Percentiles rank a stretch among this genome's conserved stretches.
Evolutionary conservation across 1,140 invertebrate species (phyloP).

Genomic region (Lucilia cuprina): DNA sequence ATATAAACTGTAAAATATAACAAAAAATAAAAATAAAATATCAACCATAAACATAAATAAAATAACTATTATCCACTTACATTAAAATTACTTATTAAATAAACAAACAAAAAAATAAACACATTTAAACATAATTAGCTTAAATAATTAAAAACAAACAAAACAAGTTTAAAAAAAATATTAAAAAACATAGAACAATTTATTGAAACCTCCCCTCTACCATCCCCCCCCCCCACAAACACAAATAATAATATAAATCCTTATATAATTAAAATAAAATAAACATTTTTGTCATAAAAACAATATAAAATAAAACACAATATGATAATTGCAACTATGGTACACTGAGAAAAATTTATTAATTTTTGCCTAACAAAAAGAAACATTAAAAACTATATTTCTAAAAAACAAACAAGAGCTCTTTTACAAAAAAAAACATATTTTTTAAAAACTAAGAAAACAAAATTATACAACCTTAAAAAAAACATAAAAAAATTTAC

Average conservation of each 20-base stretch:
- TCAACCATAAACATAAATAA: background rate
- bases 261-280: background rate
- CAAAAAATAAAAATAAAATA: background rate
- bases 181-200: background rate
- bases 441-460: background rate
- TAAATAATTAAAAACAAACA: background rate
- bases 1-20: background rate
- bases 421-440: background rate
- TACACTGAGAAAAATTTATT: conserved; percentile 13
- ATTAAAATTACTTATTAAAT: background rate
- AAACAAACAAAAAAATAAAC: background rate
- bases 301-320: background rate
- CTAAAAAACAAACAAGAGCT: background rate
- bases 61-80: background rate
- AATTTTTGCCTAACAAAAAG: background rate
- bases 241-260: background rate
- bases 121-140: background rate
- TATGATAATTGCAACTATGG: conserved; percentile 23
- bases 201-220: no score
- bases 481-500: background rate
- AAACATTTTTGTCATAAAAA: no score
- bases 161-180: no score
- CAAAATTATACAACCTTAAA: background rate
- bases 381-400: background rate
- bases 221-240: background rate